Percentiles rank a stretch among this genome's conserved stretches.
These are phyloP conservation scores for Myxocyprinus asiaticus DNA, from an alignment of 2,113 vertebrate genomes.

Conservation along the genomic window DNA sequence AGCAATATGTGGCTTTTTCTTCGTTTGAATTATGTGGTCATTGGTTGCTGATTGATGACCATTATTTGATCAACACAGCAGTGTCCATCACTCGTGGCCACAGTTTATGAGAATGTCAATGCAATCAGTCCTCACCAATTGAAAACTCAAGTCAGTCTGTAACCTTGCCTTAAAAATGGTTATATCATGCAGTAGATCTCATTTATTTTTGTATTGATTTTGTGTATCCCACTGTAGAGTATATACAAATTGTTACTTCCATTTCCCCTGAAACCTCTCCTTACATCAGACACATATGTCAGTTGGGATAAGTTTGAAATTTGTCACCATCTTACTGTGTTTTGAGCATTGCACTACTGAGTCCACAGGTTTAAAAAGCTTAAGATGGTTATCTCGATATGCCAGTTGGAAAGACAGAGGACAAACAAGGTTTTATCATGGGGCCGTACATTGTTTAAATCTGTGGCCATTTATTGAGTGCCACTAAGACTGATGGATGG, in stretches of 20 bases:
- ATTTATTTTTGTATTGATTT: constrained; percentile 33
- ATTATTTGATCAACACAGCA: background rate
- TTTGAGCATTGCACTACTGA: constrained; percentile 4
- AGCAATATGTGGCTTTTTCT: background rate
- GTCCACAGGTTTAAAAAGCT: constrained; percentile 42
- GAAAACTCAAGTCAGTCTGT: constrained; percentile 1
- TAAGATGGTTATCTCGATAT: constrained; percentile 32
- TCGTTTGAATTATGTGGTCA: background rate
- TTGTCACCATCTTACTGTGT: constrained; percentile 22
- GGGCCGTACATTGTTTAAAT: constrained; percentile 49
- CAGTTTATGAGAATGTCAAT: background rate
- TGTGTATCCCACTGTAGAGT: background rate
- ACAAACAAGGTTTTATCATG: constrained; percentile 37
- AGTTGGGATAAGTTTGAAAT: constrained; percentile 27
- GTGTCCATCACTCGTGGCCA: background rate
- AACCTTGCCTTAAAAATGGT: background rate
- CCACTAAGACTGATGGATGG: constrained; percentile 51
- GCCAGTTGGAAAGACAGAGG: constrained; percentile 31
- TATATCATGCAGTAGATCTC: constrained; percentile 1
- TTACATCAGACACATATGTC: constrained; percentile 30
- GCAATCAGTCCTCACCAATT: background rate
- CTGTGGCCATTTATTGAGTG: constrained; percentile 51
- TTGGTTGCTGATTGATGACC: background rate
- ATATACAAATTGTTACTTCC: background rate
- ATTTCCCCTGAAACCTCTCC: constrained; percentile 5